phyloP scores from a whole-genome alignment of 2,888 invertebrate species.

The Leptura quadrifasciata region DNA sequence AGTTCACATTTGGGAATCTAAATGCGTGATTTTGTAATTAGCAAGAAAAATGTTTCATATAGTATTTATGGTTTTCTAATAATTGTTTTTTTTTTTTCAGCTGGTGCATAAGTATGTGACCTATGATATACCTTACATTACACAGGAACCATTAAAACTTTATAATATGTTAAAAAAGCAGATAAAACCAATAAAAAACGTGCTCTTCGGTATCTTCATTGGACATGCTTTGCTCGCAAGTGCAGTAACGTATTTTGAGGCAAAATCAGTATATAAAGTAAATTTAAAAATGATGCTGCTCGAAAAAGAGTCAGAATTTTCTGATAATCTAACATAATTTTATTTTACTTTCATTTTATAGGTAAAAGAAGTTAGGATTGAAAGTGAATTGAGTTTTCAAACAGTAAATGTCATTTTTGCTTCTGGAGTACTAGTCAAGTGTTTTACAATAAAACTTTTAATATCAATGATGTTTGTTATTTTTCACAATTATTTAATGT shows the following conservation, averaged over 20 bases:
- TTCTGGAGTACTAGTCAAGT: slow-evolving; percentile 12
- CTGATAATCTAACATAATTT: neutral
- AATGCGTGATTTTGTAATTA: too few relatives aligned
- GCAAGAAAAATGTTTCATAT: too few relatives aligned
- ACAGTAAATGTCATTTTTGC: neutral
- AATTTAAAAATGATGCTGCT: slow-evolving; percentile 68
- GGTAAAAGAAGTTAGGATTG: neutral
- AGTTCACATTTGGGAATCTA: too few relatives aligned
- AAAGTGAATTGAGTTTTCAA: neutral
- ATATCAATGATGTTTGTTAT: neutral
- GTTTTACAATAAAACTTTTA: slow-evolving; percentile 3
- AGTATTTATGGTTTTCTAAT: neutral
- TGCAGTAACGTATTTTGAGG: slow-evolving; percentile 79
- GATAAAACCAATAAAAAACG: slow-evolving; percentile 76
- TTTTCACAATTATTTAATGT: too few relatives aligned
- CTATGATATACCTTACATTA: slow-evolving; percentile 79
- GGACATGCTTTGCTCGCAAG: slow-evolving; percentile 77
- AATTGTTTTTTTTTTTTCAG: slow-evolving; percentile 72
- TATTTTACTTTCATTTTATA: neutral
- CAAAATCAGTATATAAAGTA: slow-evolving; percentile 74
- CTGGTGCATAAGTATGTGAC: slow-evolving; percentile 80
- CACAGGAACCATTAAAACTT: slow-evolving; percentile 76
- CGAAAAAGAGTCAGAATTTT: slow-evolving; percentile 11
- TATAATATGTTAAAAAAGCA: slow-evolving; percentile 76
- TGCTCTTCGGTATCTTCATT: slow-evolving; percentile 74